phyloP scores from a whole-genome alignment of 1,140 invertebrate genomes.

The Halyomorpha halys region DNA sequence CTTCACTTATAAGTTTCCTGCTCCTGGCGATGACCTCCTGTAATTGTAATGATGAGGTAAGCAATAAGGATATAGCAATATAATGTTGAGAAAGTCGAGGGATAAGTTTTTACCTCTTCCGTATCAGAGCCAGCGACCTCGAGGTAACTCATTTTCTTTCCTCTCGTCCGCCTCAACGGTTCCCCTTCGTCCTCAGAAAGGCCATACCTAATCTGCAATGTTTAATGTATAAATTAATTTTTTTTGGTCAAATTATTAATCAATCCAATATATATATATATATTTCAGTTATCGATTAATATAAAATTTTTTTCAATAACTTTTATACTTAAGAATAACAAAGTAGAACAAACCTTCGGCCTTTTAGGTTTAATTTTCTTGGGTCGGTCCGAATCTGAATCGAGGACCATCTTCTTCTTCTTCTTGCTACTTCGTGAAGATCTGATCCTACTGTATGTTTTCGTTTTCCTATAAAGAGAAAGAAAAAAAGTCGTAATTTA shows the following conservation, averaged over 20 bases:
- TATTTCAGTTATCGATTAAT: background rate
- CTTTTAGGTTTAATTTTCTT: conserved; percentile 26
- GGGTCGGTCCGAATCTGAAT: conserved; percentile 27
- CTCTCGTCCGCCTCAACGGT: conserved; percentile 45
- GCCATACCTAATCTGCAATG: conserved; percentile 42
- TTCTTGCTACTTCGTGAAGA: conserved; percentile 33
- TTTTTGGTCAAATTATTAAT: too few species aligned
- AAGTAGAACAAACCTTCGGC: conserved; percentile 21
- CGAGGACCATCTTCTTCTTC: conserved; percentile 34
- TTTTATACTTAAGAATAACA: too few species aligned
- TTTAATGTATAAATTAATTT: too few species aligned
- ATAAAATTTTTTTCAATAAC: background rate
- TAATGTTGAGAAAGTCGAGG: background rate
- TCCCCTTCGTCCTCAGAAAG: conserved; percentile 40
- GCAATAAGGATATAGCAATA: background rate
- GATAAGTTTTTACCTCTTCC: conserved; percentile 46
- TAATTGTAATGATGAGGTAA: background rate
- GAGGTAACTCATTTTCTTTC: conserved; percentile 59
- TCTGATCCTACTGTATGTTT: background rate
- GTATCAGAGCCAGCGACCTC: conserved; percentile 53
- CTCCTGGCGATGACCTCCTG: conserved; percentile 24
- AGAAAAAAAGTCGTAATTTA: too few species aligned
- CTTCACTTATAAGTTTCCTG: conserved; percentile 27
- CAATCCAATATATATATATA: too few species aligned
- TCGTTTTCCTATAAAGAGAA: conserved; percentile 9